phyloP scores from a whole-genome alignment of 1,140 invertebrate genomes.

The Drosophila ambigua region DNA sequence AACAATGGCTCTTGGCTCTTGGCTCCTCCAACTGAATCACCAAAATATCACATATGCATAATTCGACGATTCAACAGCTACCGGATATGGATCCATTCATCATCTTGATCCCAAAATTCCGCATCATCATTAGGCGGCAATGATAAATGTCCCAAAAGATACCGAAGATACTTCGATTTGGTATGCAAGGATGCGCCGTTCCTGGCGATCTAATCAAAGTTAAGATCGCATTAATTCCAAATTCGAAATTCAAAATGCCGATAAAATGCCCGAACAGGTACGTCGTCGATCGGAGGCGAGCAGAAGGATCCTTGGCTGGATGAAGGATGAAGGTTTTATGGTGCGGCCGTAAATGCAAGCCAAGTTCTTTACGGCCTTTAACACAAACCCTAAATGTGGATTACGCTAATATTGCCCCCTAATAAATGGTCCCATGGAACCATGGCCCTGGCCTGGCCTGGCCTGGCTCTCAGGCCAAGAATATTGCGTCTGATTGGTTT shows the following conservation, averaged over 20 bases:
- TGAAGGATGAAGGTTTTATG: conserved; percentile 16
- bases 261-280: conserved; percentile 15
- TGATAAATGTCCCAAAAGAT: conserved; percentile 14
- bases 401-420: conserved; percentile 74
- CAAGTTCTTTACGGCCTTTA: conserved; percentile 67
- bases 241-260: conserved; percentile 6
- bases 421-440: conserved; percentile 47
- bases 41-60: conserved; percentile 46
- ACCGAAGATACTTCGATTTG: background rate
- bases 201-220: conserved; percentile 5
- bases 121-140: conserved; percentile 29
- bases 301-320: background rate
- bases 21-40: conserved; percentile 48
- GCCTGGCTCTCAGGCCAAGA: background rate
- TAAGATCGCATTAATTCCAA: conserved; percentile 22
- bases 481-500: conserved; percentile 78
- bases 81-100: conserved; percentile 73
- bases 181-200: too few species aligned
- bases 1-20: too few species aligned
- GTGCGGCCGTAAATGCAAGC: conserved; percentile 54
- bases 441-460: conserved; percentile 6
- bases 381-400: conserved; percentile 61
- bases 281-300: background rate
- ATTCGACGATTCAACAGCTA: conserved; percentile 32
- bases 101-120: conserved; percentile 8